Conservation (phyloP, 2,888 invertebrate species). For the Xylocampa areola region DNA sequence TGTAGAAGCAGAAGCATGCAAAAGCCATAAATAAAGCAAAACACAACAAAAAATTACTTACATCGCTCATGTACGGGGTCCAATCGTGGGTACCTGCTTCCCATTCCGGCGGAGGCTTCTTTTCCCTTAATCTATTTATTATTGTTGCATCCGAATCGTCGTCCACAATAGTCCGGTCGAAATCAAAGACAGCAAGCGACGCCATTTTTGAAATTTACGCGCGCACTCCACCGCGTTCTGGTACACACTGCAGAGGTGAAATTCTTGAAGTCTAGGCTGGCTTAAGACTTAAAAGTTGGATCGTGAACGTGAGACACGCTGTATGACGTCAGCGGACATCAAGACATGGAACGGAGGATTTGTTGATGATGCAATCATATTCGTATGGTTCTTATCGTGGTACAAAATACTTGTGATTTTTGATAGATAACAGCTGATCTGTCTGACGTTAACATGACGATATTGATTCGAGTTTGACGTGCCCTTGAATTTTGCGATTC, state of each 20-base stretch:
- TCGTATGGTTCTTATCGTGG: conserved; percentile 35
- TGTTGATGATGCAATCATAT: conserved; percentile 59
- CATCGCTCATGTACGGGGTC: conserved; percentile 87
- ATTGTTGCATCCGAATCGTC: conserved; percentile 85
- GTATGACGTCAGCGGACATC: conserved; percentile 49
- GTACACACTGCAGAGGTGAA: conserved; percentile 62
- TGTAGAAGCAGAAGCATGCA: conserved; percentile 9
- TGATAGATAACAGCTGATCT: conserved; percentile 51
- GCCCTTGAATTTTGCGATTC: conserved; percentile 22
- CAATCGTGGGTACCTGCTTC: conserved; percentile 78
- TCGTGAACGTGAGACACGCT: conserved; percentile 33
- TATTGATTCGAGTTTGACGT: conserved; percentile 44
- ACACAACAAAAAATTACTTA: conserved; percentile 64
- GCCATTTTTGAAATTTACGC: conserved; percentile 71
- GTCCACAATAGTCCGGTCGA: conserved; percentile 83
- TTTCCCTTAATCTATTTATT: conserved; percentile 80
- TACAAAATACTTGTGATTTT: conserved; percentile 35
- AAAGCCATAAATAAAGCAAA: conserved; percentile 5
- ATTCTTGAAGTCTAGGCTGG: conserved; percentile 7
- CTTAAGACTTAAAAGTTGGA: conserved; percentile 21
- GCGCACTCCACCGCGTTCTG: conserved; percentile 57
- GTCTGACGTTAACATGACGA: no score
- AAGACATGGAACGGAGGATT: conserved; percentile 40
- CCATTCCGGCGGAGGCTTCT: conserved; percentile 82
- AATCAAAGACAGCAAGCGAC: conserved; percentile 83